Evolutionary conservation across 1,140 invertebrate genomes (phyloP).

Genomic region (Bathynomus jamesi): DNA sequence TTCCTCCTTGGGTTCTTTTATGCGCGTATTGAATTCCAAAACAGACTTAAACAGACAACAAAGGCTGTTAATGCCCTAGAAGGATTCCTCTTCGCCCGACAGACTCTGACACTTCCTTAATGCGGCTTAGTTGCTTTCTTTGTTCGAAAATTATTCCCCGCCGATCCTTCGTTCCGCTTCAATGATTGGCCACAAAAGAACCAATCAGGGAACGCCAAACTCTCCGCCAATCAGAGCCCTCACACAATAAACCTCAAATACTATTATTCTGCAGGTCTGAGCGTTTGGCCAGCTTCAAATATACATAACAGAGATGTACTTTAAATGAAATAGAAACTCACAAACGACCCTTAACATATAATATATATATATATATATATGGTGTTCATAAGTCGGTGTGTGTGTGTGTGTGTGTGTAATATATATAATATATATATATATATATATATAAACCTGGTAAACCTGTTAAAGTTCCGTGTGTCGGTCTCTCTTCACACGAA

Average conservation of each 20-base stretch:
- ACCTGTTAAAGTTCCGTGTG: no score
- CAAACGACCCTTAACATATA: not conserved
- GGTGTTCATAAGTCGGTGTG: not conserved
- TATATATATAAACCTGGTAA: not conserved
- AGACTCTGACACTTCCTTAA: slow-evolving; percentile 31
- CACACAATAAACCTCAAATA: slow-evolving; percentile 35
- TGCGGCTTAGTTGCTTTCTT: slow-evolving; percentile 24
- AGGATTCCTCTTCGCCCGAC: slow-evolving; percentile 2
- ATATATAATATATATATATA: not conserved
- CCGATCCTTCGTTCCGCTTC: slow-evolving; percentile 34
- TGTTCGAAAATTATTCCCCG: slow-evolving; percentile 31
- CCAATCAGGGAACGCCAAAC: slow-evolving; percentile 32
- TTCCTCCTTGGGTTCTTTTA: not conserved
- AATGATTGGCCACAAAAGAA: slow-evolving; percentile 36
- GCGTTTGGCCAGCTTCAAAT: slow-evolving; percentile 31
- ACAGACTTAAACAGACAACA: not conserved
- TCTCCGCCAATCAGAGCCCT: slow-evolving; percentile 33
- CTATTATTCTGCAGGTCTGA: slow-evolving; percentile 35
- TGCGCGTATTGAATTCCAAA: not conserved
- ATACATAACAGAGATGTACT: slow-evolving; percentile 17
- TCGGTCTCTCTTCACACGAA: no score
- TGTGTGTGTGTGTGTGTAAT: not conserved
- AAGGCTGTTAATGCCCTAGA: not conserved
- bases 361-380: slow-evolving; percentile 3
- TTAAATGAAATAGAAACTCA: slow-evolving; percentile 2